phyloP scores from a whole-genome alignment of 2,888 invertebrate species.

The Microchrysa polita region DNA sequence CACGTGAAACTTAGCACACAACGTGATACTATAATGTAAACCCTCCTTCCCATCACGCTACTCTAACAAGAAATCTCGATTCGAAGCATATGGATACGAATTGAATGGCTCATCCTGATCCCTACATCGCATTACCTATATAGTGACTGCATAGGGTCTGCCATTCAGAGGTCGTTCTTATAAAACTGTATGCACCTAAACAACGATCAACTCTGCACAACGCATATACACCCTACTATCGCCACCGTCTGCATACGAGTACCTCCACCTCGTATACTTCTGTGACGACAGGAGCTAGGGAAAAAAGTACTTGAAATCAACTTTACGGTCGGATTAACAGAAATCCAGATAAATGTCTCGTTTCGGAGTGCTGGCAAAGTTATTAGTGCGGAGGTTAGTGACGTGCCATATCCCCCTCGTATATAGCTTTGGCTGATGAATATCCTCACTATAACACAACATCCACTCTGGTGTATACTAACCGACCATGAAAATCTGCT shows the following conservation, averaged over 20 bases:
- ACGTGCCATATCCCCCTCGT: conserved; percentile 38
- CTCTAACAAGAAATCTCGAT: conserved; percentile 4
- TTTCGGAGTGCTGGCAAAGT: conserved; percentile 47
- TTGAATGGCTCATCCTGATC: neutral
- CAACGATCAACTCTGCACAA: too few species aligned
- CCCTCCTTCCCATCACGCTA: too few species aligned
- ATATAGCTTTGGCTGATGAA: conserved; percentile 10
- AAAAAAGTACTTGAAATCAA: conserved; percentile 45
- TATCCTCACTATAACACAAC: too few species aligned
- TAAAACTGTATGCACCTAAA: too few species aligned
- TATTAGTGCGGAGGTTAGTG: conserved; percentile 48
- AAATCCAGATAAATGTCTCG: conserved; percentile 50
- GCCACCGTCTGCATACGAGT: too few species aligned
- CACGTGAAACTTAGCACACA: conserved; percentile 22
- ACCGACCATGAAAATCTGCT: conserved; percentile 39
- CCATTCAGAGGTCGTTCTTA: neutral
- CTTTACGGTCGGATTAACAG: conserved; percentile 49
- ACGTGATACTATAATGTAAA: neutral
- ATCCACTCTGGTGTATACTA: conserved; percentile 15
- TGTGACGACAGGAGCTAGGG: conserved; percentile 34
- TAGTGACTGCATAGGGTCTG: neutral
- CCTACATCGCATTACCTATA: conserved; percentile 9
- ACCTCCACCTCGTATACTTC: too few species aligned
- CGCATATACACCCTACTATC: too few species aligned
- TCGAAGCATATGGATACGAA: neutral